Base-by-base conservation (phyloP, 2,113 vertebrate genomes). In the Syngnathus typhle region DNA sequence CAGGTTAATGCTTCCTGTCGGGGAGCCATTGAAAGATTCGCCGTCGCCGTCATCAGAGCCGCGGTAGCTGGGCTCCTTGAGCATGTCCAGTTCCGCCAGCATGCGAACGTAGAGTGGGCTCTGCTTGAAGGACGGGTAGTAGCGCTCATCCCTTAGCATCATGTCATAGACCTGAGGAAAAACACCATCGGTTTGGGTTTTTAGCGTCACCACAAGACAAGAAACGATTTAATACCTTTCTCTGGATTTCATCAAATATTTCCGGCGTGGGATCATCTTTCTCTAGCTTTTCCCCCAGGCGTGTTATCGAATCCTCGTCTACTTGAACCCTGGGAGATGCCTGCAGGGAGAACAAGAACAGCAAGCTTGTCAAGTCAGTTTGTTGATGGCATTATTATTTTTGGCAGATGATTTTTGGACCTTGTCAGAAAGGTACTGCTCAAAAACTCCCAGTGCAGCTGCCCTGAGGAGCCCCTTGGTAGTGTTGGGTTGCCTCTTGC, bases 241-340 rank as follows among this genome's bases (percentile, higher is more conserved):
- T 94, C 85, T 99, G 96, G 90, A 98, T 93, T 69, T 98, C 95
- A 89, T 99, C 96, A 84, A 99, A 99, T 77, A 99, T 98, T 85
- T 98, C 96, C 1, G 97, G 94, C 0, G 95, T 98, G 79, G 95
- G 95, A 83, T 98, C 95, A 52, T 99, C 95, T 70, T 91, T 94
- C 89, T 94, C 95, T 70, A 99, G 89, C 69, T 93, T 96, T 82
- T 97, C 94, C 77, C 93, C 92, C 73, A 99, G 90, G 77, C 91
- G 94, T 80, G 81, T 88, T 73, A 98, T 90, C 36, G 91, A 91
- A 47, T 81, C 88, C 81, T 94, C 94, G 76, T 98, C 95, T 76
- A 98, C 94, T 82, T 93, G 91, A 74, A 99, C 95, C 89, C 94
- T 93, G 1, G 96, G 97, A 81, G 95, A 98, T 2, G 97, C 96